Percentiles rank a stretch among this genome's conserved stretches.
These are phyloP conservation scores for Catotricha subobsoleta DNA, from an alignment of 2,888 invertebrate genomes.

Conservation along the genomic window DNA sequence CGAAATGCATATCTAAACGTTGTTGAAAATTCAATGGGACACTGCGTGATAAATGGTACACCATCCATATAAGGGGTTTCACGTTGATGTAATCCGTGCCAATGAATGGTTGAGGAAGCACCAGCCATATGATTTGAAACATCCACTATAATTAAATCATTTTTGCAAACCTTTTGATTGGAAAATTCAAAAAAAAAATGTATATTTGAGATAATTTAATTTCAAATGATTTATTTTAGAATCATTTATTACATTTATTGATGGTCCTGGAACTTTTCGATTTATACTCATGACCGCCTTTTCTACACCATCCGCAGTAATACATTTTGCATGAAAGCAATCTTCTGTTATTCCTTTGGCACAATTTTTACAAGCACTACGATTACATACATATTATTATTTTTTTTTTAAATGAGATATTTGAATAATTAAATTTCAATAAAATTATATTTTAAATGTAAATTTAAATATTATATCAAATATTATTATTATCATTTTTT, in stretches of 20 bases:
- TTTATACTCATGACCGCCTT: constrained; percentile 31
- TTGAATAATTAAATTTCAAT: too few relatives aligned
- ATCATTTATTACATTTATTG: constrained; percentile 32
- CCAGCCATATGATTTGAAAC: constrained; percentile 56
- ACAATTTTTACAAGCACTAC: constrained; percentile 33
- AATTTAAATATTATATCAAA: too few relatives aligned
- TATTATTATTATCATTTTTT: too few relatives aligned
- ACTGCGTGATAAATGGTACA: constrained; percentile 65
- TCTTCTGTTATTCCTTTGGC: constrained; percentile 21
- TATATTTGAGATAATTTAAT: too few relatives aligned
- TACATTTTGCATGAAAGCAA: constrained; percentile 31
- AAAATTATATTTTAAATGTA: too few relatives aligned
- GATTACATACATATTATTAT: too few relatives aligned
- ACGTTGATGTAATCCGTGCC: constrained; percentile 70
- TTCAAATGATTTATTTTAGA: too few relatives aligned
- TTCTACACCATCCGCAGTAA: constrained; percentile 32
- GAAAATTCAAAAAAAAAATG: too few relatives aligned
- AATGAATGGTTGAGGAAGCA: constrained; percentile 66
- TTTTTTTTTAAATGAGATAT: too few relatives aligned
- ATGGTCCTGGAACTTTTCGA: constrained; percentile 32
- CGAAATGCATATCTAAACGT: constrained; percentile 49
- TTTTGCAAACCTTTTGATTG: constrained; percentile 57
- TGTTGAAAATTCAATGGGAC: constrained; percentile 53
- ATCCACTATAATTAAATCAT: constrained; percentile 61
- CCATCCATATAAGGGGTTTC: constrained; percentile 69